Base-by-base conservation (phyloP, 2,888 invertebrate genomes). In the Athetis lepigone region DNA sequence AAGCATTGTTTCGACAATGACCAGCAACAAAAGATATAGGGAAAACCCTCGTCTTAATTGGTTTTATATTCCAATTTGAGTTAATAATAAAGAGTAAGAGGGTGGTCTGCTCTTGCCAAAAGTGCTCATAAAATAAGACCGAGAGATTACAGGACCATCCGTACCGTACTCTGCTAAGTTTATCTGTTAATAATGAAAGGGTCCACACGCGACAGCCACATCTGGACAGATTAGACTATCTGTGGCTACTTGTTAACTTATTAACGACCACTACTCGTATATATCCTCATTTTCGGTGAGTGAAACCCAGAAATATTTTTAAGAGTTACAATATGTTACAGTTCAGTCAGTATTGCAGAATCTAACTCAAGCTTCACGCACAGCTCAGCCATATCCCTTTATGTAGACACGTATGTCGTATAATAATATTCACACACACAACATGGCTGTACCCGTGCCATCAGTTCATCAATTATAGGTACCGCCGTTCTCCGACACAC, bases 391-490 rank as follows among this genome's bases (percentile, higher is more conserved):
- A n/a, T 2, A 1, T 33, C 29, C 3, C 8, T 27, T 13, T 9
- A 29, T 25, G 29, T n/a, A 37, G 23, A 37, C 33, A 58, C 29
- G 33, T 36, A 18, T n/a, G 9, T n/a, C 25, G 8, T 11, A 36
- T 65, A 70, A 58, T 40, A 39, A 69, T 18, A 64, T 58, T 23
- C 46, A 46, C 7, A 42, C 59, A 59, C 27, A 40, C 51, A 46
- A 27, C 37, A 60, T 21, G 9, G 6, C 36, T 11, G 13, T 63
- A 67, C 39, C 25, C 33, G 51, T 66, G 39, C 25, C 70, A 70
- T 62, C 63, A 46, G 39, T 71, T 67, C 66, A 67, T 67, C 71
- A 67, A 67, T 67, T 71, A 67, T 67, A n/a, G n/a, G n/a, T n/a
- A 71, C 49, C 27, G 27, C n/a, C 33, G 29, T 25, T 50, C 37